Base-by-base conservation (phyloP, 2,113 vertebrate genomes). In the Acanthisitta chloris region DNA sequence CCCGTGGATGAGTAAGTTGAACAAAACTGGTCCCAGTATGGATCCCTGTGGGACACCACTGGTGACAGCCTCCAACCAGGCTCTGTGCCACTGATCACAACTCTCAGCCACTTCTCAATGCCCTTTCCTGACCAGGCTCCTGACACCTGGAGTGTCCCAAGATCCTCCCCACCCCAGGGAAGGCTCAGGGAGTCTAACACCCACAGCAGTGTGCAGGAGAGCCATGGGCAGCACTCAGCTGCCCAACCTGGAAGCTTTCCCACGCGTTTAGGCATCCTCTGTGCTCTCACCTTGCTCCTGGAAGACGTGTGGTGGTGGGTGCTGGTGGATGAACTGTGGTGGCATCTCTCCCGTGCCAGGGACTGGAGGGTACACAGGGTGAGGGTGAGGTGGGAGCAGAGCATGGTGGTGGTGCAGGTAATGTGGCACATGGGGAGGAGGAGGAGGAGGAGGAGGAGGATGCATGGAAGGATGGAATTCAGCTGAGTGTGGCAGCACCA, bases 401-500 rank as follows among this genome's bases (percentile, higher is more conserved):
- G 98, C 94, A 1, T 95, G 97, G 31, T 95, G 97, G 12, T 87
- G 97, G 34, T 94, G 97, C 85, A 97, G 93, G 95, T 98, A 98
- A 80, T 98, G 97, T 3, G 98, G 91, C 45, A 97, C 88, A 4
- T 97, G 98, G 24, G 97, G 94, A 1, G 97, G 98, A 69, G 93
- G 92, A 6, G 89, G 89, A 4, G 93, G 90, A 33, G 76, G 85
- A 61, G 95, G 94, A 20, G 97, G 97, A 58, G 97, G 97, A 55
- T 97, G 96, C 96, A 98, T 88, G 52, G 97, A 96, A 57, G 94
- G 97, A 51, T 98, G 97, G 94, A 98, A 98, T 81, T 99, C 98
- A 58, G 97, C 93, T 1, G 98, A 97, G 94, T 98, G 98, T 16
- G 98, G 98, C 94, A 98, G 78, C 34, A 98, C 95, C 86, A 98